Evolutionary conservation across 35 echinoderm and acorn worm species (phyloP), one percentile per base, ranked within the genome.

Genomic region (Amphiura filiformis): DNA sequence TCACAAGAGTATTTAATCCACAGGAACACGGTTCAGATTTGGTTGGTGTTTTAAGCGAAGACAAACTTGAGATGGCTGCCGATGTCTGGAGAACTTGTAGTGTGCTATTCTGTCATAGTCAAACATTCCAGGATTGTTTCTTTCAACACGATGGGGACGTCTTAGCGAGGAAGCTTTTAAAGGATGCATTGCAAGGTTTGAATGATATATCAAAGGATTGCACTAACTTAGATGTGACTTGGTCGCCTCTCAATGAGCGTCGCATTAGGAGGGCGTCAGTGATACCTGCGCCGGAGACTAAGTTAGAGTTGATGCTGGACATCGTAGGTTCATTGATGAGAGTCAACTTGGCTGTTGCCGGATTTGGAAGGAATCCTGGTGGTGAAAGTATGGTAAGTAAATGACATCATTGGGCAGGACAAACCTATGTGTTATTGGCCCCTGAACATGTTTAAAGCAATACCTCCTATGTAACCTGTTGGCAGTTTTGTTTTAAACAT

Each of bases 41-140:
- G 26, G 28, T 91, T 3, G 84, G 81, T 78, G 65, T 78, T 49
- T 30, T 93, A 33, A 65, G 52, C 31, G 91, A 93, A 32, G 41
- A 56, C 22, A 70, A 56, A 4, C 75, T 94, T 28, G 82, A 84
- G 75, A 90, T 86, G 36, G 93, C 93, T 30, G 88, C 88, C 30
- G 93, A 90, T 90, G 80, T 94, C 78, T 94, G 93, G 93, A 78
- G 88, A 82, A 76, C 84, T 65, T 79, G 76, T 78, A 85, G 77
- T 37, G 86, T 90, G 47, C 80, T 94, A 0, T 81, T 90, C 1
- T 57, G 78, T 18, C 78, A 90, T 18, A 90, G 88, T 78, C 38
- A 13, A 23, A 52, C 76, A 1, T 90, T 90, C 42, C 76, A 80
- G 34, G 57, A 90, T 30, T 83, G 90, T 26, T 94, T 94, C 47